Base-by-base conservation (phyloP, 2,888 invertebrate species). In the Ochlodes sylvanus region DNA sequence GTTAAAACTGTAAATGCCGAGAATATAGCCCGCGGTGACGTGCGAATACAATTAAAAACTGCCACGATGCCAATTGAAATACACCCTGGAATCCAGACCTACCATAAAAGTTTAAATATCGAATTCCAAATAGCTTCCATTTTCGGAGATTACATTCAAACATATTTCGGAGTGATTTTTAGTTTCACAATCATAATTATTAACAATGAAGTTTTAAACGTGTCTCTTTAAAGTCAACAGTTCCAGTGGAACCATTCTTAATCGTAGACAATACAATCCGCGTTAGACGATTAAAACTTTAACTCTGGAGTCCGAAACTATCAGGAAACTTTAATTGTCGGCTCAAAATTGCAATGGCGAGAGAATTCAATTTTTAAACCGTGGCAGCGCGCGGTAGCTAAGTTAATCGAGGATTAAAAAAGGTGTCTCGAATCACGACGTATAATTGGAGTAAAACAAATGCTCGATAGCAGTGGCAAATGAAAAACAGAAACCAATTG, bases 401-500 rank as follows among this genome's bases (percentile, higher is more conserved):
- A 52, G 55, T 55, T 55, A 55, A 34, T 55, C n/a, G 55, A 10
- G 32, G 17, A 34, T 55, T 55, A 55, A 55, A 55, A 55, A 55
- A 55, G 55, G 34, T 55, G 55, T 55, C 55, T 55, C 55, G 15
- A 55, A 50, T 19, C 55, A 34, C 55, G n/a, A 15, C 55, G 17
- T 55, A 55, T 55, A 55, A 55, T 55, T 55, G 55, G 55, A 55
- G 55, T 54, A 54, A 60, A 65, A 60, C 66, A 60, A 66, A 52
- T 60, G 60, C 14, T 42, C 47, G 47, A 58, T 65, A 52, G 50
- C 50, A 57, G 32, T 58, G 44, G 50, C 58, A 52, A 58, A 58
- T 58, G 58, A 42, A 57, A 66, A 65, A 65, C 60, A 66, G 52
- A 63, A 66, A 66, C 66, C 52, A 66, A 66, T 66, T 60, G 66